Conservation (phyloP, 2,113 vertebrate species). For the Amphiprion percula region DNA sequence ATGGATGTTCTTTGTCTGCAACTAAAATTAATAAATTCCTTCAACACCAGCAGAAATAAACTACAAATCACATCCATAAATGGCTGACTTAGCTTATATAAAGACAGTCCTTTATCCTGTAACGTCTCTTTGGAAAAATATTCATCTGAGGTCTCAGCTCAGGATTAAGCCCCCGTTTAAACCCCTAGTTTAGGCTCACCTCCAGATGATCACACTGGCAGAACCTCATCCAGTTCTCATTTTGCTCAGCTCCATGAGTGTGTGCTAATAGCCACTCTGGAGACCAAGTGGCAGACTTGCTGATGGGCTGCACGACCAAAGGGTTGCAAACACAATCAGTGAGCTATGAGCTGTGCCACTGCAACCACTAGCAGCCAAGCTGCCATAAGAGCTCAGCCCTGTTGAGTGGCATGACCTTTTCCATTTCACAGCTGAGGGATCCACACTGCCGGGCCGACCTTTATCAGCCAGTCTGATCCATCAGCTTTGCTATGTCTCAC, state of each 20-base stretch:
- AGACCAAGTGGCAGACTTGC: conserved; percentile 72
- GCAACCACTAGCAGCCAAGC: conserved; percentile 68
- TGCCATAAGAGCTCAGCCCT: conserved; percentile 68
- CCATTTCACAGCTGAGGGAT: conserved; percentile 85
- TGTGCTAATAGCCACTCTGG: conserved; percentile 48
- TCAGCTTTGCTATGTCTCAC: conserved; percentile 76
- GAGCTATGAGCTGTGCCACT: conserved; percentile 51
- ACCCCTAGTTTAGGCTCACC: conserved; percentile 8
- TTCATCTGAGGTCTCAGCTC: conserved; percentile 8
- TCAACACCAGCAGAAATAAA: background rate
- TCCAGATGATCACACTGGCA: conserved; percentile 9
- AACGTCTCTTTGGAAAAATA: conserved; percentile 7
- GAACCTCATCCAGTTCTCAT: background rate
- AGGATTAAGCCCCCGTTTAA: conserved; percentile 18
- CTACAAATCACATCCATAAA: background rate
- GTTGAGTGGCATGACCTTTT: conserved; percentile 89
- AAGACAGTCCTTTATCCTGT: conserved; percentile 5
- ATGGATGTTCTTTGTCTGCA: background rate
- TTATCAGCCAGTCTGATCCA: conserved; percentile 84
- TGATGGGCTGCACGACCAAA: conserved; percentile 67
- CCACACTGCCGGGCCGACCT: conserved; percentile 85
- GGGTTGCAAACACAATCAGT: conserved; percentile 70
- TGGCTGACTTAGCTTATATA: background rate
- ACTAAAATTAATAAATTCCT: background rate
- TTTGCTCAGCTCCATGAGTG: conserved; percentile 30